A percentile compares a stretch with the other conserved stretches of the same genome.
These are phyloP conservation scores for Netelia inedita DNA, from an alignment of 2,888 invertebrate species.

Conservation along the genomic window DNA sequence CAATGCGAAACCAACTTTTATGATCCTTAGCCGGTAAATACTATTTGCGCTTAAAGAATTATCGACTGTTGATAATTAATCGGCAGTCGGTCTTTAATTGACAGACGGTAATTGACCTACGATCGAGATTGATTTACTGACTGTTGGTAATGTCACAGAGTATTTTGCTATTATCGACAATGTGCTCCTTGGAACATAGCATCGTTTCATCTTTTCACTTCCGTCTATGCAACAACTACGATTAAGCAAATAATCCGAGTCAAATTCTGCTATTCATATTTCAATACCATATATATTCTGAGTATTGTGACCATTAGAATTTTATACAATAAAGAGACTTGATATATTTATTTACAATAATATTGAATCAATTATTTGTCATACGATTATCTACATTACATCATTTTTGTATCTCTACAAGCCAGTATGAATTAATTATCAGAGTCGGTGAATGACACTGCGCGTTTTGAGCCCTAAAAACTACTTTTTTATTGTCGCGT, in stretches of 20 bases:
- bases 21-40: too few species aligned
- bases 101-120: too few species aligned
- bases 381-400: constrained; percentile 41
- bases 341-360: constrained; percentile 48
- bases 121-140: too few species aligned
- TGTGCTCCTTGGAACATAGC: too few species aligned
- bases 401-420: constrained; percentile 34
- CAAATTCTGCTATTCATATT: neutral
- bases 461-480: constrained; percentile 76
- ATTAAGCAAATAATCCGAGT: neutral
- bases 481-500: constrained; percentile 84
- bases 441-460: constrained; percentile 71
- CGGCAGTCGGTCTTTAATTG: too few species aligned
- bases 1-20: too few species aligned
- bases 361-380: constrained; percentile 29
- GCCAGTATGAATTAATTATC: constrained; percentile 48
- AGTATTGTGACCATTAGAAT: neutral
- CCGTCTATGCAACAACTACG: neutral
- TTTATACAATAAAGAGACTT: constrained; percentile 11
- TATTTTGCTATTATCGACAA: too few species aligned
- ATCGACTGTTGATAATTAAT: too few species aligned
- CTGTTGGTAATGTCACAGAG: too few species aligned
- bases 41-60: too few species aligned
- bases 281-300: neutral
- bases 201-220: neutral